phyloP scores from a whole-genome alignment of 1,140 invertebrate species.

The Dendroctonus valens region DNA sequence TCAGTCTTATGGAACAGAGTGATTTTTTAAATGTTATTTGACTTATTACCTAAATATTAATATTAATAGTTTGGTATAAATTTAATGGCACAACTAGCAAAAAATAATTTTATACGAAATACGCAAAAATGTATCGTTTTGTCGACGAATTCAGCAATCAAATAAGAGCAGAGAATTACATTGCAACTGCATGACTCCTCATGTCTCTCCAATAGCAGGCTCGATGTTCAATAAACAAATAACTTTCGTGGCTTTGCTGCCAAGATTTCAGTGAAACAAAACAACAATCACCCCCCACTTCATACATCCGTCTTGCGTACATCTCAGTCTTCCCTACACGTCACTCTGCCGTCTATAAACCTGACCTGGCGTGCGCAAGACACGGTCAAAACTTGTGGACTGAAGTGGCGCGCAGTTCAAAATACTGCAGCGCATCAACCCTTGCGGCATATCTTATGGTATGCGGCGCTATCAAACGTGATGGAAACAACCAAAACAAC shows the following conservation, averaged over 20 bases:
- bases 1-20: neutral
- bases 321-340: conserved; percentile 6
- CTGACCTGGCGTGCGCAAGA: neutral
- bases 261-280: too few species aligned
- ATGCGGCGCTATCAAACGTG: conserved; percentile 5
- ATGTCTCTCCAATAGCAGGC: too few species aligned
- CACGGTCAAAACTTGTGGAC: conserved; percentile 20
- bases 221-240: too few species aligned
- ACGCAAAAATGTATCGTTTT: neutral
- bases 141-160: too few species aligned
- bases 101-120: neutral
- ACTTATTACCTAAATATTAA: conserved; percentile 12
- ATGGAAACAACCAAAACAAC: conserved; percentile 13
- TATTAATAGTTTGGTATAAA: conserved; percentile 28
- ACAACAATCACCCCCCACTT: too few species aligned
- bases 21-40: conserved; percentile 4
- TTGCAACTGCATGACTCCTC: too few species aligned
- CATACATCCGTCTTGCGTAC: neutral
- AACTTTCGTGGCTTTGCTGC: too few species aligned
- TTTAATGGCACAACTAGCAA: conserved; percentile 24
- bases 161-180: too few species aligned
- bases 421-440: neutral
- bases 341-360: conserved; percentile 15
- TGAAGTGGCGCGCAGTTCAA: neutral
- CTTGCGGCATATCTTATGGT: neutral